Percentiles rank a stretch among this genome's conserved stretches.
These are phyloP conservation scores for Aphelinus certus DNA, from an alignment of 1,140 invertebrate species.

Conservation along the genomic window DNA sequence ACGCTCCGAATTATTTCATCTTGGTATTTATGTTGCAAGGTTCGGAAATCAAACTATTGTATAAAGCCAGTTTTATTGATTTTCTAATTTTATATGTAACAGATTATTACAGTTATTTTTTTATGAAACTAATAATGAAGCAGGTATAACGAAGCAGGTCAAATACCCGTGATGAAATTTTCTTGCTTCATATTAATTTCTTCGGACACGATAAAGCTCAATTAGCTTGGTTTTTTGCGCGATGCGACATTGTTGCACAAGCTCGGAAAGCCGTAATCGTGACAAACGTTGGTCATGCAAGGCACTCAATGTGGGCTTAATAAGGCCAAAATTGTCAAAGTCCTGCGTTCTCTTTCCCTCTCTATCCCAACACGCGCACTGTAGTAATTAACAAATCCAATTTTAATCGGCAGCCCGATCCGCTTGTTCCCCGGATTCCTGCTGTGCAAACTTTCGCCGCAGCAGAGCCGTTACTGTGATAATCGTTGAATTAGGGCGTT, in stretches of 20 bases:
- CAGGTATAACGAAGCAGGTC: too few relatives aligned
- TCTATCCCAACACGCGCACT: constrained; percentile 5
- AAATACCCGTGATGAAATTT: too few relatives aligned
- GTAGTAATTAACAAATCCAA: constrained; percentile 61
- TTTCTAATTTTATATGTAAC: too few relatives aligned
- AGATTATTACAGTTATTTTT: too few relatives aligned
- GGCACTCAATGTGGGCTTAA: constrained; percentile 59
- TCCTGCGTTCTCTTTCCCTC: too few relatives aligned
- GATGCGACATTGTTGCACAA: neutral
- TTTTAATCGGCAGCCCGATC: constrained; percentile 57
- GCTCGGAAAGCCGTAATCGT: constrained; percentile 46
- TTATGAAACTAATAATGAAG: too few relatives aligned
- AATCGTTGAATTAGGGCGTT: constrained; percentile 42
- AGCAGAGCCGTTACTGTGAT: neutral
- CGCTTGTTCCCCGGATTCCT: constrained; percentile 36
- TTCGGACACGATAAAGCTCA: neutral
- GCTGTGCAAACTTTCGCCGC: neutral
- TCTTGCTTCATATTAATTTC: too few relatives aligned
- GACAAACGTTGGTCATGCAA: constrained; percentile 51
- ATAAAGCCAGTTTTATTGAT: too few relatives aligned
- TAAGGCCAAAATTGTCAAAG: constrained; percentile 46
- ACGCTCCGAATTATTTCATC: too few relatives aligned
- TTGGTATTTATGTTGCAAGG: too few relatives aligned
- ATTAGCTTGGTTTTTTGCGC: neutral
- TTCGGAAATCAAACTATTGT: too few relatives aligned